Evolutionary conservation across 2,888 invertebrate species (phyloP), one percentile per base, ranked within the genome.

Genomic region (Diaperis boleti): DNA sequence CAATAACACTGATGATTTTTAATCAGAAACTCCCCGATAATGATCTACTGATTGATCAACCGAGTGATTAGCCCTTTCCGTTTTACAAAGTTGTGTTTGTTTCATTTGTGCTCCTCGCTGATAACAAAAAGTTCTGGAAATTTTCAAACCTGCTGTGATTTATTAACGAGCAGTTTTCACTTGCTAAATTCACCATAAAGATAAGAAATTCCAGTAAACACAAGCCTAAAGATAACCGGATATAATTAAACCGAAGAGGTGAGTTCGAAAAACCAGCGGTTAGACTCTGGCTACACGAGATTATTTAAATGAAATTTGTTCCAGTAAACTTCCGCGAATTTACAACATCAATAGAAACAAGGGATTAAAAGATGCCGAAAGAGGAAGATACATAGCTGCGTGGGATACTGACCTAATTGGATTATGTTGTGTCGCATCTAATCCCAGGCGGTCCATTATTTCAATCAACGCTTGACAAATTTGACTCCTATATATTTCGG

Each of bases 81-180:
- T 13, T 37, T 49, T 26, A 26, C 29, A 31, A n/a, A n/a, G 10
- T 50, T 37, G 6, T 33, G 14, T n/a, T 45, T 29, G 15, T 42
- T 42, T 17, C 18, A 42, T 41, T 54, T 54, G 11, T 37, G n/a
- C 35, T 37, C 18, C 13, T 42, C 39, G 13, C 26, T 17, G 54
- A 54, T 41, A 54, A 54, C 18, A 41, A 33, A 54, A 42, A 56
- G 10, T 15, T 55, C 17, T 15, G 42, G 20, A 44, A 33, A 44
- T 11, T 56, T 44, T 56, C 44, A 45, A 45, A 56, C 45, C 29
- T 45, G 54, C 10, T 56, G 15, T 56, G 56, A 56, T 56, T 56
- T 56, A 56, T 56, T 33, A 56, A 37, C 14, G 33, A 39, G 56
- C 41, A 20, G n/a, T 20, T 56, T 56, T 56, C 56, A 35, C 45